These are phyloP conservation scores for Nebria brevicollis DNA, from an alignment of 2,888 invertebrate species.

Conservation along the genomic window DNA sequence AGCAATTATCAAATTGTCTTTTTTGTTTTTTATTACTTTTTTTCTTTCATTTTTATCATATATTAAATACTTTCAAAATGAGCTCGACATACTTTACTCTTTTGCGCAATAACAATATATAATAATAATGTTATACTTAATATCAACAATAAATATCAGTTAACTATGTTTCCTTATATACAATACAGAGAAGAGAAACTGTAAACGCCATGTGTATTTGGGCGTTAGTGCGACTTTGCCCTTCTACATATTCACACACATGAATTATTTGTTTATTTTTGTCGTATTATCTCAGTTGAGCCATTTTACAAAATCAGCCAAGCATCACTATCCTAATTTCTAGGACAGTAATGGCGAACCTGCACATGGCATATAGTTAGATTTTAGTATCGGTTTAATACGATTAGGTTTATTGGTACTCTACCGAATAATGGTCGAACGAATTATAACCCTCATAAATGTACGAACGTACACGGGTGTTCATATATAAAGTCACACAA, in stretches of 20 bases:
- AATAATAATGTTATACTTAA: slow-evolving; percentile 43
- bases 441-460: too few relatives aligned
- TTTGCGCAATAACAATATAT: slow-evolving; percentile 47
- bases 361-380: too few relatives aligned
- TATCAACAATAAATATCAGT: slow-evolving; percentile 47
- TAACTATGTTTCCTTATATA: slow-evolving; percentile 45
- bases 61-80: slow-evolving; percentile 47
- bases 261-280: slow-evolving; percentile 21
- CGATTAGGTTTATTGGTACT: too few relatives aligned
- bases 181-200: slow-evolving; percentile 44
- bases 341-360: too few relatives aligned
- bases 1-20: slow-evolving; percentile 44
- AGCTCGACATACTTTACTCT: slow-evolving; percentile 45
- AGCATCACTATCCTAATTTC: too few relatives aligned
- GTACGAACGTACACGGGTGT: too few relatives aligned
- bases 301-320: too few relatives aligned
- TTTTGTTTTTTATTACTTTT: slow-evolving; percentile 24
- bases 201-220: slow-evolving; percentile 31
- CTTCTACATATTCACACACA: background rate
- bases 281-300: slow-evolving; percentile 2
- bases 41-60: slow-evolving; percentile 26
- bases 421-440: too few relatives aligned
- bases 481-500: too few relatives aligned
- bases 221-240: slow-evolving; percentile 8
- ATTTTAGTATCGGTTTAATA: too few relatives aligned